Percentiles rank a stretch among this genome's conserved stretches.
Evolutionary conservation across 37 sponge, comb jelly and placozoan genomes (phyloP).

Genomic region (Agelas oroides): DNA sequence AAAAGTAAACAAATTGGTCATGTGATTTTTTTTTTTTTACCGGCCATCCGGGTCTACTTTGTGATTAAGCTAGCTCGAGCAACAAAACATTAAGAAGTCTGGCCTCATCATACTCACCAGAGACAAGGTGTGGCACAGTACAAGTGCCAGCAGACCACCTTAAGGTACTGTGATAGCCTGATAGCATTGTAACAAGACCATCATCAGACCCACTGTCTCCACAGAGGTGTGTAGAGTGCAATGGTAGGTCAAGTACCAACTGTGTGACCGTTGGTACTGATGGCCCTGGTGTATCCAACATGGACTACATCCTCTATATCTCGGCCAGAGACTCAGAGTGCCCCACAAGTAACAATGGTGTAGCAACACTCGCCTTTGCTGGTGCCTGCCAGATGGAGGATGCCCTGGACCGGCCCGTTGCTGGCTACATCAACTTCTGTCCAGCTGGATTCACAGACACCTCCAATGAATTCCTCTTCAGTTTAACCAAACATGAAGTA

Average conservation of each 20-base stretch:
- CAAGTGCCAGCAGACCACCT: constrained; percentile 51
- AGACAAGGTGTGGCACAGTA: constrained; percentile 42
- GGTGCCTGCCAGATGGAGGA: constrained; percentile 70
- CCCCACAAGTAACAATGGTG: not conserved
- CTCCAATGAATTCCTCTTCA: constrained; percentile 29
- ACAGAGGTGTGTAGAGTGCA: constrained; percentile 61
- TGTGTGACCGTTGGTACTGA: not conserved
- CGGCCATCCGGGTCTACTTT: no score
- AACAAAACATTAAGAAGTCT: no score
- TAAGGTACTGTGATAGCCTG: constrained; percentile 19
- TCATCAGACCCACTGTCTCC: not conserved
- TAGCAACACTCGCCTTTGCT: constrained; percentile 74
- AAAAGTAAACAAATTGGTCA: no score
- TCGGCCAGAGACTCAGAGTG: constrained; percentile 52
- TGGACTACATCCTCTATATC: constrained; percentile 81
- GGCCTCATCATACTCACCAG: no score
- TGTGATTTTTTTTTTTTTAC: no score
- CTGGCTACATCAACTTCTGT: constrained; percentile 86
- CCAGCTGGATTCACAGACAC: constrained; percentile 40
- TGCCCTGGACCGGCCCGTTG: constrained; percentile 79
- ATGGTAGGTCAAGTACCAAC: not conserved
- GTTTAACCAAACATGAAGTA: constrained; percentile 81
- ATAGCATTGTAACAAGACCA: no score
- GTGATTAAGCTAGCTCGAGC: no score
- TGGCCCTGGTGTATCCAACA: constrained; percentile 75